A percentile compares a stretch with the other conserved stretches of the same genome.
Evolutionary conservation across 2,888 invertebrate genomes (phyloP).

Genomic region (Lacanobia oleracea): DNA sequence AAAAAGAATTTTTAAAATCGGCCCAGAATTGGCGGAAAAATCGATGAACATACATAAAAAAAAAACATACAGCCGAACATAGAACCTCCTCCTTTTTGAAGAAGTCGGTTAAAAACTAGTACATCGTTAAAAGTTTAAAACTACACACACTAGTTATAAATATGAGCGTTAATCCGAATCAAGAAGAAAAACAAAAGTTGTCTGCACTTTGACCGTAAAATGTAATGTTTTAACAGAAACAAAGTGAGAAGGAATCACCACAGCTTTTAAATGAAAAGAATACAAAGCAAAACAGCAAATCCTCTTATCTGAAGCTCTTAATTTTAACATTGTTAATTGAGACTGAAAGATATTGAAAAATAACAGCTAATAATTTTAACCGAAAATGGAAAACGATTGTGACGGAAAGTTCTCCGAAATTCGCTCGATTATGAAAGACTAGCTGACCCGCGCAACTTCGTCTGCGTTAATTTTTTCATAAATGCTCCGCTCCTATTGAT

Average conservation of each 20-base stretch:
- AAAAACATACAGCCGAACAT: too few relatives aligned
- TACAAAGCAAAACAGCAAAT: constrained; percentile 27
- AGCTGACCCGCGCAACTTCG: too few relatives aligned
- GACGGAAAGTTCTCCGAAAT: constrained; percentile 4
- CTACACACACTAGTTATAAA: too few relatives aligned
- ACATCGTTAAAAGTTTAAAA: too few relatives aligned
- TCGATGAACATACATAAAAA: too few relatives aligned
- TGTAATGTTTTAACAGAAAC: neutral
- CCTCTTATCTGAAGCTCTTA: constrained; percentile 21
- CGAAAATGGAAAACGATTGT: constrained; percentile 11
- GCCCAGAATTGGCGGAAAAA: too few relatives aligned
- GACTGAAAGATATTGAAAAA: constrained; percentile 49
- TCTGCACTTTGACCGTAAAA: neutral
- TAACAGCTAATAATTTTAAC: constrained; percentile 32
- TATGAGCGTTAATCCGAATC: neutral
- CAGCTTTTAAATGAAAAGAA: constrained; percentile 2
- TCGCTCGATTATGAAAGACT: neutral
- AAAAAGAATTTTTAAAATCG: too few relatives aligned
- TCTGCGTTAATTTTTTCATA: too few relatives aligned
- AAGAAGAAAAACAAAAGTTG: neutral
- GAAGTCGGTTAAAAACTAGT: too few relatives aligned
- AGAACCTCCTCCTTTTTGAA: too few relatives aligned
- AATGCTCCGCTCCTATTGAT: too few relatives aligned
- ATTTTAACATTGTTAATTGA: constrained; percentile 44
- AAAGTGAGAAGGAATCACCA: constrained; percentile 1